Base-by-base conservation (phyloP, 2,797 vertebrate species). In the Limnodromus scolopaceus region DNA sequence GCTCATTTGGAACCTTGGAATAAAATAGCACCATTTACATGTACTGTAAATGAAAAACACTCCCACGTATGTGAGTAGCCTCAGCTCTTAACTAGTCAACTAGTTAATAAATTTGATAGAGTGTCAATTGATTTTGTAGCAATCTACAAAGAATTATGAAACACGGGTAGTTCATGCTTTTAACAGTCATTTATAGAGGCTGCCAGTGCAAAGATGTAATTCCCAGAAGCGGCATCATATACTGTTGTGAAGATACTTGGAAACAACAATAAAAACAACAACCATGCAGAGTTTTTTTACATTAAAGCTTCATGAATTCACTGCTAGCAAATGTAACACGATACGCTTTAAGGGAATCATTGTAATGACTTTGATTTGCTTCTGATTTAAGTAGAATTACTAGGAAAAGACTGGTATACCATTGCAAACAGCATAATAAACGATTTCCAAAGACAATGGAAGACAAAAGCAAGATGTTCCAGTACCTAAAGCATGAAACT, bases 101-200 rank as follows among this genome's bases (percentile, higher is more conserved):
- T 87, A 64, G 24, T 41, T 64, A 74, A 22, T 28, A 85, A 71
- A 46, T 55, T 32, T 79, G 8, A 63, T 87, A 11, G 70, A 28
- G 14, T 54, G 34, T 65, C 39, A 60, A 49, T 13, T 70, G n/a
- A 65, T 41, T 83, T 96, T 12, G 27, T 54, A 13, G 24, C 64
- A 54, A 84, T 71, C 36, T 46, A 57, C 16, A 58, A 19, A 88
- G 75, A 70, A 83, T 74, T 87, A 72, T 46, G 46, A 88, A 53
- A 66, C 64, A 12, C 32, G 69, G 25, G 9, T n/a, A 8, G 58
- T 36, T 60, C 79, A 34, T 34, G 72, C 17, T 93, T 92, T 77
- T 51, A 77, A 77, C 16, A 78, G n/a, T 53, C 38, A 85, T 72
- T 64, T 85, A 79, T 8, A 74, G 8, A 72, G 8, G 38, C 5